Evolutionary conservation across 2,113 vertebrate genomes (phyloP).

Genomic region (Gallinago media): DNA sequence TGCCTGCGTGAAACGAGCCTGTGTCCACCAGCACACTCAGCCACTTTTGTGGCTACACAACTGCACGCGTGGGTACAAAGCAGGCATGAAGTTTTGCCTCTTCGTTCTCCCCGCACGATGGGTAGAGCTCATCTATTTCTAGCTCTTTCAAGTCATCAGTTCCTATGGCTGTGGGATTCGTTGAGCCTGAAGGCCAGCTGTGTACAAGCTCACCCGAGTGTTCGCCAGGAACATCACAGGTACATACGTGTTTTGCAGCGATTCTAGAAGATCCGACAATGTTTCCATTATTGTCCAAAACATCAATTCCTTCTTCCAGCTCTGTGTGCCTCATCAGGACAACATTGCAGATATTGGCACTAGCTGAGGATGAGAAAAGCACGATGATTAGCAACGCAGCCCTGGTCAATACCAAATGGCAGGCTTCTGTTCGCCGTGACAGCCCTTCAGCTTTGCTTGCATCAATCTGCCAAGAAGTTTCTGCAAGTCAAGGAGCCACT

Average conservation of each 20-base stretch:
- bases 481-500: background rate
- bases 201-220: accelerated
- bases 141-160: background rate
- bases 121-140: background rate
- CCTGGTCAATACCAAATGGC: background rate
- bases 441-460: background rate
- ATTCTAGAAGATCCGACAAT: constrained; percentile 88
- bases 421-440: background rate
- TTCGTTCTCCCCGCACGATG: accelerated
- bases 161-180: background rate
- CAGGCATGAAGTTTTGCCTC: background rate
- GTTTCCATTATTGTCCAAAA: constrained; percentile 83
- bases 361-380: constrained; percentile 78
- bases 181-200: accelerated
- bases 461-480: background rate
- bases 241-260: constrained; percentile 89
- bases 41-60: background rate
- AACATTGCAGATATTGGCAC: constrained; percentile 94
- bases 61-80: background rate
- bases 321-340: constrained; percentile 93
- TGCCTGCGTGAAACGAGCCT: accelerated
- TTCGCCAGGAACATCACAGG: background rate
- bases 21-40: background rate
- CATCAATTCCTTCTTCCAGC: constrained; percentile 88
- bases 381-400: background rate